Evolutionary conservation across 2,797 vertebrate genomes (phyloP).

Genomic region (Tragelaphus oryx): DNA sequence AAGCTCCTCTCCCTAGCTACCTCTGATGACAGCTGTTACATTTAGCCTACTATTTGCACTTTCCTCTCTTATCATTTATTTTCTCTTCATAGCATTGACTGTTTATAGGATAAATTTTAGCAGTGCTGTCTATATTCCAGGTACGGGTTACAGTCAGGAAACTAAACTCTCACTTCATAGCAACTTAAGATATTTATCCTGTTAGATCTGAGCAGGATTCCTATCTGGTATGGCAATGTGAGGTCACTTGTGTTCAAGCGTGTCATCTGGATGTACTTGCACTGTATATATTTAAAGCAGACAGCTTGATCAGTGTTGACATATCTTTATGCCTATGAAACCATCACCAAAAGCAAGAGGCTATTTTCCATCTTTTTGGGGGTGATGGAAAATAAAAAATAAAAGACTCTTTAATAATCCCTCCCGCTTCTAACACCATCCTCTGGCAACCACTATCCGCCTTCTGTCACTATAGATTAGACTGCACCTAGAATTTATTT

Average conservation of each 20-base stretch:
- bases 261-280: not conserved
- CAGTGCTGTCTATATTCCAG: not conserved
- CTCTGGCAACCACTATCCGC: not conserved
- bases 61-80: not conserved
- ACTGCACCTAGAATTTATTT: not conserved
- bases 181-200: not conserved
- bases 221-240: not conserved
- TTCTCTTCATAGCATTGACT: not conserved
- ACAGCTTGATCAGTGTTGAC: not conserved
- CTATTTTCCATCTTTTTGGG: not conserved
- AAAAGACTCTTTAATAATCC: not conserved
- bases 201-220: not conserved
- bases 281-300: not conserved
- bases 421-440: too few relatives aligned
- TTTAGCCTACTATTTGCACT: not conserved
- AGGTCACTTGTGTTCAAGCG: not conserved
- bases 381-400: too few relatives aligned
- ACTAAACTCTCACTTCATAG: not conserved
- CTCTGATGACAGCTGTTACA: not conserved
- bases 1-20: not conserved
- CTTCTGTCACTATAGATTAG: not conserved
- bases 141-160: not conserved
- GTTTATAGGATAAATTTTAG: not conserved
- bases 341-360: not conserved
- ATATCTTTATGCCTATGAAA: not conserved